phyloP scores from a whole-genome alignment of 1,140 invertebrate genomes.

The Gonioctena quinquepunctata region DNA sequence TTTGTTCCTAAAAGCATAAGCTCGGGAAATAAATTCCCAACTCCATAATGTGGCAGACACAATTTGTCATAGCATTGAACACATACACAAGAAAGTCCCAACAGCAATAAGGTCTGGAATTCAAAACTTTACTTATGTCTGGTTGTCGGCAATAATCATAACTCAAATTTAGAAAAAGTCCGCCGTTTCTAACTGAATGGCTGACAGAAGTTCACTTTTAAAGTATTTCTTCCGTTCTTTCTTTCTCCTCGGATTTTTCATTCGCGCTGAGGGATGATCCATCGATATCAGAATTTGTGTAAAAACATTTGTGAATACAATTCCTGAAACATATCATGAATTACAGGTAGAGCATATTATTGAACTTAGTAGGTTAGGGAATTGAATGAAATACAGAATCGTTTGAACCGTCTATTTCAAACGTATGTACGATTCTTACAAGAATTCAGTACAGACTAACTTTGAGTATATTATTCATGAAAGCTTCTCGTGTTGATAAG shows the following conservation, averaged over 20 bases:
- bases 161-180: conserved; percentile 35
- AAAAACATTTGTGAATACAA: too few relatives aligned
- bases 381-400: too few relatives aligned
- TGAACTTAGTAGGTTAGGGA: too few relatives aligned
- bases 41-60: conserved; percentile 22
- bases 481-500: too few relatives aligned
- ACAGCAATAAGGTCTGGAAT: conserved; percentile 38
- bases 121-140: conserved; percentile 41
- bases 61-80: conserved; percentile 31
- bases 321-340: too few relatives aligned
- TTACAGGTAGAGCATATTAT: too few relatives aligned
- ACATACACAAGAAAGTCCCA: conserved; percentile 33
- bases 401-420: too few relatives aligned
- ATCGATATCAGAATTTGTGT: too few relatives aligned
- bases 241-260: background rate
- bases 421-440: too few relatives aligned
- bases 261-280: background rate
- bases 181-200: conserved; percentile 23
- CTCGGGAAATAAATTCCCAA: conserved; percentile 9
- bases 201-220: conserved; percentile 19
- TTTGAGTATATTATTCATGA: too few relatives aligned
- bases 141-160: conserved; percentile 37
- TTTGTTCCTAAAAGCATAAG: background rate
- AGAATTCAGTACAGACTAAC: too few relatives aligned
- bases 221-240: conserved; percentile 9